Base-by-base conservation (phyloP, 2,888 invertebrate species). In the Cinara cedri region DNA sequence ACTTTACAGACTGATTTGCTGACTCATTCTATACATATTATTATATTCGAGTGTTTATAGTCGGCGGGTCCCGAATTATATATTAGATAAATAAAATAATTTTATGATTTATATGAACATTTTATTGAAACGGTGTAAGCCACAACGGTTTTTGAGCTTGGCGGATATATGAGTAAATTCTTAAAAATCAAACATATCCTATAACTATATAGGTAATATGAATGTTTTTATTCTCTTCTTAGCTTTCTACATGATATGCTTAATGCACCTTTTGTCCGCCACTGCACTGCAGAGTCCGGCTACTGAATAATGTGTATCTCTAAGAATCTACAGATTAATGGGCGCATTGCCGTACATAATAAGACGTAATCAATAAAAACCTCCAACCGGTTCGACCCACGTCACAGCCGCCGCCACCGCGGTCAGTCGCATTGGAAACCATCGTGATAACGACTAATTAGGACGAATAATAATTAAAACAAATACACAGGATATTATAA, bases 361-460 rank as follows among this genome's bases (percentile, higher is more conserved):
- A 34, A 34, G 42, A 44, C 14, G 42, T 34, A 46, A 76, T 76
- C 66, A 49, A 76, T 68, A 68, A 49, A 13, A 65, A 76, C 49
- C 57, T 14, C 16, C 76, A 68, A 76, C 76, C 76, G 76, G 76
- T 76, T 76, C 57, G 46, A 34, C 66, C 68, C 76, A 68, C 66
- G 68, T 46, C 65, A 19, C 34, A 6, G 11, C 49, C 21, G 65
- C 19, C 66, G 68, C 26, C 65, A 19, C 34, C 11, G 11, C 49
- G 21, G 65, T n/a, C n/a, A 14, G 62, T 42, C 24, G 49, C 54
- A 65, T 63, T 74, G 4, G 49, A 62, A 49, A 62, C 34, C 60
- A 62, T 74, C 75, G 44, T 54, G 75, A 75, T 75, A 75, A 42
- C 75, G 51, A 34, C 63, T 75, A 54, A 75, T 65, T 65, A 54